Conservation (phyloP, 2,797 vertebrate species). For the Gymnoscopelus microlampas region DNA sequence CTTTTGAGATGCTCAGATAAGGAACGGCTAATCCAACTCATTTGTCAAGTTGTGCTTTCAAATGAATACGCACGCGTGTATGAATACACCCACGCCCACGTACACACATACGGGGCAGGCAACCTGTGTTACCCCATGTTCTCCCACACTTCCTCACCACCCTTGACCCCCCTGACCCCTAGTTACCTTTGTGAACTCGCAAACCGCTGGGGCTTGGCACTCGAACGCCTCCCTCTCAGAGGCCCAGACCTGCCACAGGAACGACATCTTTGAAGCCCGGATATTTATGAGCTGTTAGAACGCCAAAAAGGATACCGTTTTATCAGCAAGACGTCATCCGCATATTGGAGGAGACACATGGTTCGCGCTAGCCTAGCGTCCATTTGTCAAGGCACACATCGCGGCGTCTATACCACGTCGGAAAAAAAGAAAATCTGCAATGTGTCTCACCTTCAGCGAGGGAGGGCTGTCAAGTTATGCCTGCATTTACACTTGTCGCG, state of each 20-base stretch:
- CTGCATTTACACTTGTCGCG: too few relatives aligned
- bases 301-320: constrained; percentile 67
- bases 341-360: constrained; percentile 46
- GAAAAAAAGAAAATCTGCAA: constrained; percentile 37
- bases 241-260: constrained; percentile 38
- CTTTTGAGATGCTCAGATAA: constrained; percentile 24
- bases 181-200: background rate
- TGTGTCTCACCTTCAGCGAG: constrained; percentile 32
- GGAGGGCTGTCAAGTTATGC: constrained; percentile 16
- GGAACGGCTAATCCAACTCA: constrained; percentile 22
- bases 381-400: constrained; percentile 49
- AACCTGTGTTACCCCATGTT: constrained; percentile 35
- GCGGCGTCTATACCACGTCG: constrained; percentile 20
- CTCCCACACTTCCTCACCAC: constrained; percentile 4
- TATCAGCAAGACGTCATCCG: constrained; percentile 67
- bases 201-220: too few relatives aligned
- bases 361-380: constrained; percentile 43
- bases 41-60: constrained; percentile 29
- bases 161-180: too few relatives aligned
- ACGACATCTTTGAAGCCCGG: constrained; percentile 61
- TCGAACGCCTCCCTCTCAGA: background rate
- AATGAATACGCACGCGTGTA: constrained; percentile 30
- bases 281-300: constrained; percentile 66
- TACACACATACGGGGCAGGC: background rate
- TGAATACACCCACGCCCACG: background rate